Evolutionary conservation across 2,888 invertebrate genomes (phyloP).

Genomic region (Acronicta psi): DNA sequence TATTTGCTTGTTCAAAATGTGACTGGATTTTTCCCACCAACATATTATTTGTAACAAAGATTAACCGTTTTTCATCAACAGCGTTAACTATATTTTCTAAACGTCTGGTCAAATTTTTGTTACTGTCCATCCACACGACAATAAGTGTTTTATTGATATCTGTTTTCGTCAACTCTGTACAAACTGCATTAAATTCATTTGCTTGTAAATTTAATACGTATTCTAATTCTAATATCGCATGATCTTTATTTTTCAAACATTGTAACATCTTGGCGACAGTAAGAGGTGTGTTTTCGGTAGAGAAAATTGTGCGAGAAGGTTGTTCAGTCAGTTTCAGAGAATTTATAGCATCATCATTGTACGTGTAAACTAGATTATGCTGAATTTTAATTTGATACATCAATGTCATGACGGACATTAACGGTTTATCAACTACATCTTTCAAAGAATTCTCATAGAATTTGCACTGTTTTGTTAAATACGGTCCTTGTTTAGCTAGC

Average conservation of each 20-base stretch:
- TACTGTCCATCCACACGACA: neutral
- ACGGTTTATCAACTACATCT: conserved; percentile 19
- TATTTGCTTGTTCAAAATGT: neutral
- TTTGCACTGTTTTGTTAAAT: conserved; percentile 27
- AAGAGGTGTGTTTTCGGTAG: conserved; percentile 17
- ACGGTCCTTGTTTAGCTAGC: conserved; percentile 7
- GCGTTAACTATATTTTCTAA: neutral
- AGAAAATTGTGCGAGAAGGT: conserved; percentile 6
- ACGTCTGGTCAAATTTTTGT: neutral
- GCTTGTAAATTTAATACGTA: conserved; percentile 7
- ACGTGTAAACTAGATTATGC: conserved; percentile 10
- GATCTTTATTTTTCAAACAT: neutral
- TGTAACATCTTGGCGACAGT: neutral
- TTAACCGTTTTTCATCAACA: too few relatives aligned
- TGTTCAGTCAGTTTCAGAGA: neutral
- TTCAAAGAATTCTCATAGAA: conserved; percentile 25
- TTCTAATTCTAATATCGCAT: conserved; percentile 15
- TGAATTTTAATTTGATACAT: neutral
- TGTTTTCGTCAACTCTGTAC: conserved; percentile 1
- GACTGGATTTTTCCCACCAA: too few relatives aligned
- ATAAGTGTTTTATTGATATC: conserved; percentile 11
- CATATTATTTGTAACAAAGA: too few relatives aligned
- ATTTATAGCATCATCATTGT: conserved; percentile 2
- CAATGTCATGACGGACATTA: conserved; percentile 14
- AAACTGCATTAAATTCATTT: conserved; percentile 2